These are phyloP conservation scores for Zele albiditarsus DNA, from an alignment of 2,888 invertebrate genomes.

Conservation along the genomic window DNA sequence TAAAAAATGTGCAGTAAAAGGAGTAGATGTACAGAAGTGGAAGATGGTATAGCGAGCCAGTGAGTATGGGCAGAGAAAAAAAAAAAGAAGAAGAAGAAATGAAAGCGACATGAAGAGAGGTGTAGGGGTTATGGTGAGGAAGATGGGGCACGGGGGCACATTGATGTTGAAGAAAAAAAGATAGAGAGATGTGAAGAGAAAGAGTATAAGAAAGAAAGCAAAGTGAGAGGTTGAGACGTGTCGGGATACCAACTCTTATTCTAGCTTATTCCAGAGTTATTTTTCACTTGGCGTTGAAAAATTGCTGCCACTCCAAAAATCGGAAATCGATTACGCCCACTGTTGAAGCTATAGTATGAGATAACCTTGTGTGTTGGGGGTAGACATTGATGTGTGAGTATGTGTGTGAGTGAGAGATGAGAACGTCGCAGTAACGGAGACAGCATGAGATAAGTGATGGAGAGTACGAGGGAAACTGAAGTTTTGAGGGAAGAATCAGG, in stretches of 20 bases:
- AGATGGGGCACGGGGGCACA: conserved; percentile 15
- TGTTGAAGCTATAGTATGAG: conserved; percentile 42
- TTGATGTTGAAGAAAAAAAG: conserved; percentile 21
- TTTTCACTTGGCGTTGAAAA: conserved; percentile 66
- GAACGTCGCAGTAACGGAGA: conserved; percentile 37
- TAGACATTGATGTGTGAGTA: conserved; percentile 27
- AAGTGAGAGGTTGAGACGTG: conserved; percentile 37
- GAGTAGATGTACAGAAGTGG: conserved; percentile 26
- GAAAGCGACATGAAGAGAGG: conserved; percentile 23
- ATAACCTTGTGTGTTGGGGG: conserved; percentile 37
- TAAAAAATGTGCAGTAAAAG: conserved; percentile 28
- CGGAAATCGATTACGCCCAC: conserved; percentile 67
- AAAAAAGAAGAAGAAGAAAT: conserved; percentile 23
- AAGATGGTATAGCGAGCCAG: conserved; percentile 32
- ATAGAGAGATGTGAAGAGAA: conserved; percentile 29
- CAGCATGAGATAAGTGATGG: conserved; percentile 25
- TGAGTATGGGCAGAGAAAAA: conserved; percentile 27
- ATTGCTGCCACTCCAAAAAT: conserved; percentile 65
- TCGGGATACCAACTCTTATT: conserved; percentile 46
- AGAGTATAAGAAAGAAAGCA: conserved; percentile 31
- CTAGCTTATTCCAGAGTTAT: conserved; percentile 65
- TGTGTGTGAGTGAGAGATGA: conserved; percentile 1
- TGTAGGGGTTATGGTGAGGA: too few relatives aligned
- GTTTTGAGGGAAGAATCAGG: conserved; percentile 39
- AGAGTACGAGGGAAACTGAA: conserved; percentile 29